Evolutionary conservation across 2,888 invertebrate species (phyloP), one percentile per base, ranked within the genome.

Genomic region (Rhagonycha lutea): DNA sequence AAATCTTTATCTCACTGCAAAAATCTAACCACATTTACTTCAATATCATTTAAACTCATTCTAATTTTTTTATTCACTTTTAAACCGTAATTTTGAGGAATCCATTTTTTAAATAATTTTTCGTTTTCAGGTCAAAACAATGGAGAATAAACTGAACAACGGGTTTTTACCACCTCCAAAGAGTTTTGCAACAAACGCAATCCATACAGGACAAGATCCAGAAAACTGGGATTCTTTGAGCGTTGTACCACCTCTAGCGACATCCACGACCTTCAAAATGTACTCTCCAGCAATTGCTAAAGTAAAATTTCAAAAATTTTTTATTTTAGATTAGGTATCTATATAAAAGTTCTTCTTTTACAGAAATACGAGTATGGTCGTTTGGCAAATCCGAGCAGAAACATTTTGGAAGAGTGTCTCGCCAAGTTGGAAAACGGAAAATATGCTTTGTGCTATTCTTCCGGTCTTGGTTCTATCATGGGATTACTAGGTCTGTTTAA

Each of bases 211-310:
- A 1, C 97, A 98, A 87, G 94, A 96, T 79, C 96, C 99, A 2
- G 94, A 94, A 78, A 94, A 97, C 88, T 98, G 97, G 96, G 93
- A 89, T 24, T 94, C 94, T 72, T 90, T 92, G 83, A 92, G 96
- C 69, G 95, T 99, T 5, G 94, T 99, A 18, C 94, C 98, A 9
- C 97, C 97, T 0, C 94, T 99, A 83, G 94, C 96, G 0, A 90
- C 94, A 83, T 92, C 98, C 1, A 97, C 98, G 0, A 99, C 98
- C 23, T 99, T 95, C 87, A 95, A 95, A 84, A 98, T 99, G 86
- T 91, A 92, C 79, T 94, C 91, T 14, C 98, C 98, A 0, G 96
- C 92, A n/a, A 65, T 65, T 65, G 24, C 9, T 8, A 26, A 65
- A 24, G 63, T 65, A 65, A 65, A 24, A 8, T n/a, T 63, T 10